Base-by-base conservation (phyloP, 2,888 invertebrate genomes). In the Chrysolina americana region DNA sequence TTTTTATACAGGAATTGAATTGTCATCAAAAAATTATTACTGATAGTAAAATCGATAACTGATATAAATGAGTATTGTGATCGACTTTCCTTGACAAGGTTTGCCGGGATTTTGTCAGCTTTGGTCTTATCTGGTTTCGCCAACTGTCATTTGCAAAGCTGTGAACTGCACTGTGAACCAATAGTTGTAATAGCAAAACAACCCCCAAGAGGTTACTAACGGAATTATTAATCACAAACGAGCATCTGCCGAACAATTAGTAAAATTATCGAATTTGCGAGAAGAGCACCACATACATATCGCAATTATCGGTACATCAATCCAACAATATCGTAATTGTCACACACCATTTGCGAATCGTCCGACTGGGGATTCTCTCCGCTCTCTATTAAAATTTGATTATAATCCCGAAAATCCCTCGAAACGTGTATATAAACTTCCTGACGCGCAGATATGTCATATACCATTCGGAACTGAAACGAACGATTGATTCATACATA, bases 201-300 rank as follows among this genome's bases (percentile, higher is more conserved):
- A 47, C 47, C n/a, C n/a, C 59, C 59, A 6, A 28, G 50, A 50
- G 50, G 50, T 19, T 19, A 59, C 28, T 28, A n/a, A 17, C 36
- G n/a, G 36, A 59, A 59, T 59, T 59, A 78, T 78, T 79, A 76
- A 79, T 79, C 74, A 76, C 56, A 74, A 56, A 70, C 44, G 59
- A 65, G 53, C 66, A 70, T 66, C 65, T 71, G 53, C 53, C 53
- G 74, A 69, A 70, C 78, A 80, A 78, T 80, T 78, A 80, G 74
- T 66, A 71, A 77, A 75, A 80, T 80, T 77, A 80, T 80, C 76
- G 73, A 74, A 80, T 81, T 79, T 81, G 66, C 81, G 74, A 77
- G 74, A 68, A 15, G 36, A 1, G n/a, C 36, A 59, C 36, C 15
- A 8, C 36, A n/a, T n/a, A 63, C 70, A 68, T 72, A 74, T 76